These are phyloP conservation scores for Drosophila rubida DNA, from an alignment of 2,888 invertebrate species.

Conservation along the genomic window DNA sequence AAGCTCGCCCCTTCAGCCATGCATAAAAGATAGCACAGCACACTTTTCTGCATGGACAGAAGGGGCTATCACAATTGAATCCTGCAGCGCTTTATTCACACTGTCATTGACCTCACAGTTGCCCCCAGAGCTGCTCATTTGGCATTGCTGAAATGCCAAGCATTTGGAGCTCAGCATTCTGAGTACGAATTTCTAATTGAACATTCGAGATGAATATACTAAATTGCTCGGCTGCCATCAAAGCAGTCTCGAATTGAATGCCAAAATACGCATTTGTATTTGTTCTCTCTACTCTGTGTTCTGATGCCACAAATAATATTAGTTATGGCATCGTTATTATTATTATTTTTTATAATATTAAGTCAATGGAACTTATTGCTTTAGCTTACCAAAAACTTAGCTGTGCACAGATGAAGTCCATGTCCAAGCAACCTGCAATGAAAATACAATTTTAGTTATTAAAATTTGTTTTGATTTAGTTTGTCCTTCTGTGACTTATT, in stretches of 20 bases:
- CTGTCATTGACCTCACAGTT: slow-evolving; percentile 20
- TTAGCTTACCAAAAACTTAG: neutral
- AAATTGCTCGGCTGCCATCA: neutral
- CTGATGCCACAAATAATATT: too few relatives aligned
- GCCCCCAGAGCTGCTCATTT: slow-evolving; percentile 14
- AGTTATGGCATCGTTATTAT: too few relatives aligned
- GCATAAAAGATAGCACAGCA: slow-evolving; percentile 48
- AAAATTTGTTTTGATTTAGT: too few relatives aligned
- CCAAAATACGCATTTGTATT: neutral
- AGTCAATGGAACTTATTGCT: too few relatives aligned
- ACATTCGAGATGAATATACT: neutral
- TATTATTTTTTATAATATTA: too few relatives aligned
- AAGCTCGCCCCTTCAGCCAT: slow-evolving; percentile 29
- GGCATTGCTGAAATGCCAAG: slow-evolving; percentile 15
- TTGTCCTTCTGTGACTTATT: slow-evolving; percentile 9
- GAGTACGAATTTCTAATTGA: slow-evolving; percentile 2
- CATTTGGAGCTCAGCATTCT: neutral
- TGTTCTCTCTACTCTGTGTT: slow-evolving; percentile 19
- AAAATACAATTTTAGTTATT: neutral
- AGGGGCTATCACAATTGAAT: slow-evolving; percentile 1
- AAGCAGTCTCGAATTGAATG: neutral
- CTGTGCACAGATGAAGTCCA: neutral
- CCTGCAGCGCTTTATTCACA: slow-evolving; percentile 19
- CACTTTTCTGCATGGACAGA: neutral
- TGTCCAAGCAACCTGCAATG: neutral